Base-by-base conservation (phyloP, 1,140 invertebrate genomes). In the Aphis craccivora region DNA sequence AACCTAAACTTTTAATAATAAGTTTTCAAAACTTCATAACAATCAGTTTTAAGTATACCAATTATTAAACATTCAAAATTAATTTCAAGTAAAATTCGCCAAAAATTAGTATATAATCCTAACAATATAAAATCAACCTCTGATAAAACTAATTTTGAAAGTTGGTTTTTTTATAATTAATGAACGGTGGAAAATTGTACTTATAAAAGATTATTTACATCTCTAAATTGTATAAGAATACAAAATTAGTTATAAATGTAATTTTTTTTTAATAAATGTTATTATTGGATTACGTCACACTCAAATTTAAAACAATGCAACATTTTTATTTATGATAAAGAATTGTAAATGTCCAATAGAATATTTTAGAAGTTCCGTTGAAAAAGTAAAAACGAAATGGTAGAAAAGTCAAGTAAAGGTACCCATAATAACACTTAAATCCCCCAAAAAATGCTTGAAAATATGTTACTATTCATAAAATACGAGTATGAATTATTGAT, bases 1-100 rank as follows among this genome's bases (percentile, higher is more conserved):
- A 89, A 89, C 48, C 23, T 40, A 2, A 25, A 37, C 88, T 55
- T 55, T 55, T 55, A 37, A 55, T 55, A 53, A 55, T 89, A 40
- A 89, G 35, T 55, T 55, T 40, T 48, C 37, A 51, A 55, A 89
- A 89, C 51, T 89, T 35, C 51, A 35, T 9, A 40, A 55, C 88
- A 89, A 89, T 89, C 51, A 53, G 35, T 35, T 25, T 55, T 0
- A 55, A 55, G 18, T 23, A 4, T 89, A 55, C 88, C 4, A 55
- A 89, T 55, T 89, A 89, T 40, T 23, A 37, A 55, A 53, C 48
- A 55, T 89, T 89, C 51, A 53, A 89, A 89, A 89, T 25, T 55
- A 89, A 89, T 53, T 89, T 23, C 14, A 89, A 22, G 23, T 40
- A 40, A 9, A 55, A 89, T 35, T 37, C 37, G 23, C 8, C n/a